phyloP scores from a whole-genome alignment of 2,113 vertebrate species.

The Varanus komodoensis region DNA sequence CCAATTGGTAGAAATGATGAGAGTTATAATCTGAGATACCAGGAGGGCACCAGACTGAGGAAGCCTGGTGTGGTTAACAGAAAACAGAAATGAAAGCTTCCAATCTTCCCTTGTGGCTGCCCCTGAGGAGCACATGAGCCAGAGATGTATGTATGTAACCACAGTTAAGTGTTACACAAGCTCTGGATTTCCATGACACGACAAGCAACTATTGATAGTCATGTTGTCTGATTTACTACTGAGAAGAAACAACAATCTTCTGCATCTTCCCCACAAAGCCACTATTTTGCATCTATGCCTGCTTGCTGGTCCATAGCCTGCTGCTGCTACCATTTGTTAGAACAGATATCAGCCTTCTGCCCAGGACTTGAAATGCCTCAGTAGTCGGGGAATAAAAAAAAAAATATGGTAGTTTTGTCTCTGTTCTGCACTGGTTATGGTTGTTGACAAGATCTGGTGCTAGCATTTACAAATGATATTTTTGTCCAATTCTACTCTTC shows the following conservation, averaged over 20 bases:
- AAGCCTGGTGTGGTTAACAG: neutral
- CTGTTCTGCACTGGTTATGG: neutral
- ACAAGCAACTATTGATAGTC: no score
- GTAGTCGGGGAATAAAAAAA: fast-evolving
- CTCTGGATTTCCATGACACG: no score
- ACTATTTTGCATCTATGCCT: neutral
- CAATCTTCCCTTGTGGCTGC: neutral
- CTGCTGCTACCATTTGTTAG: neutral
- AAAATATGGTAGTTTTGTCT: neutral
- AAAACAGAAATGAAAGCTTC: neutral
- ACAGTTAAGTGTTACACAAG: neutral
- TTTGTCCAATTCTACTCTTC: neutral
- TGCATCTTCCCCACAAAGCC: neutral
- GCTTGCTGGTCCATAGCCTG: neutral
- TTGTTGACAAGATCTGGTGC: neutral
- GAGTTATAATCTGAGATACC: no score
- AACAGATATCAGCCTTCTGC: neutral
- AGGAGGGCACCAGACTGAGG: no score
- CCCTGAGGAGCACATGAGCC: neutral
- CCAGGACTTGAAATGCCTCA: neutral
- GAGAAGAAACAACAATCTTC: no score
- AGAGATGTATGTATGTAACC: neutral
- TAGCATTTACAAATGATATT: neutral
- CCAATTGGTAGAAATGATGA: no score
- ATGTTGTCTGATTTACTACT: no score